A percentile compares a stretch with the other conserved stretches of the same genome.
These are phyloP conservation scores for Leptodactylus fallax DNA, from an alignment of 2,797 vertebrate genomes.

Conservation along the genomic window DNA sequence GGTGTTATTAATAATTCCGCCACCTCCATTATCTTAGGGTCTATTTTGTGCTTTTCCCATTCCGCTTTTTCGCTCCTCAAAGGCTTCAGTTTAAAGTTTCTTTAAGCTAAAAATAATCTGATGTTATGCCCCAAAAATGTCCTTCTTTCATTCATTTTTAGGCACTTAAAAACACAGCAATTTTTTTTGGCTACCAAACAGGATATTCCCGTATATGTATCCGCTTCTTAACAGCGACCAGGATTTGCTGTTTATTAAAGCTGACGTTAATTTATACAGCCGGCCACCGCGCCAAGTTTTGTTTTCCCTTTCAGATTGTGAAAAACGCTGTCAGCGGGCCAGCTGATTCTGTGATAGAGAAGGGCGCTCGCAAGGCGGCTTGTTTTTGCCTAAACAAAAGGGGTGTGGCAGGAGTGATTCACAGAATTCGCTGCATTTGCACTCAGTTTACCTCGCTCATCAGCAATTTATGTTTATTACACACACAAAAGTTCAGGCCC, in stretches of 20 bases:
- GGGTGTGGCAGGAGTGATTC: constrained; percentile 69
- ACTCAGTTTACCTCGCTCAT: background rate
- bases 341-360: constrained; percentile 73
- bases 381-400: constrained; percentile 73
- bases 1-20: too few species aligned
- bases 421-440: constrained; percentile 60
- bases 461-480: background rate
- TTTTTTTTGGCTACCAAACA: constrained; percentile 35
- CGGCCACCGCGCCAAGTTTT: constrained; percentile 65
- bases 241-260: constrained; percentile 66
- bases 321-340: constrained; percentile 69
- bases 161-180: constrained; percentile 46
- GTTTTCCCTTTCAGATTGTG: constrained; percentile 70
- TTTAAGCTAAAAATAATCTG: constrained; percentile 65
- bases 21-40: background rate
- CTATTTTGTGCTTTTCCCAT: background rate
- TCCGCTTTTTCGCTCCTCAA: background rate
- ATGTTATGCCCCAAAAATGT: constrained; percentile 43
- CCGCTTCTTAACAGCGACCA: constrained; percentile 44
- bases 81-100: constrained; percentile 44
- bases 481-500: too few species aligned
- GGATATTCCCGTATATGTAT: constrained; percentile 50
- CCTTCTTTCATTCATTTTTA: constrained; percentile 29
- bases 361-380: constrained; percentile 69
- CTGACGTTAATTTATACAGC: constrained; percentile 67